These are phyloP conservation scores for Camarhynchus parvulus DNA, from an alignment of 2,113 vertebrate genomes.

Conservation along the genomic window DNA sequence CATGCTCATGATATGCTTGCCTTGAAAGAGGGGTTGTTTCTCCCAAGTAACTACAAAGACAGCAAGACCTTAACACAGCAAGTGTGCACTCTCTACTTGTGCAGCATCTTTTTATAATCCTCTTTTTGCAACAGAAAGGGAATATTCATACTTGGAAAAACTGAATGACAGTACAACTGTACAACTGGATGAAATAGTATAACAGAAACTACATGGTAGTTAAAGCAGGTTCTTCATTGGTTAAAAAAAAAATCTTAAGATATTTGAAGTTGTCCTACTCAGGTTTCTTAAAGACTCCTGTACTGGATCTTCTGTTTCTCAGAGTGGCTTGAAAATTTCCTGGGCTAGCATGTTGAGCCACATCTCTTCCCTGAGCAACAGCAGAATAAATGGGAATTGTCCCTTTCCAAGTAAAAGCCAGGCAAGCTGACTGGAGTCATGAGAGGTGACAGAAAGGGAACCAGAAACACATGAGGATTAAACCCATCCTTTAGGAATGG, in stretches of 20 bases:
- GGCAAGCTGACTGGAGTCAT: neutral
- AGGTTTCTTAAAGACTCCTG: neutral
- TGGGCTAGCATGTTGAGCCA: neutral
- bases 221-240: neutral
- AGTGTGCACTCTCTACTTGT: neutral
- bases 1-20: neutral
- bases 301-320: neutral
- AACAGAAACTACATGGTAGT: neutral
- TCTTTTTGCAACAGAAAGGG: neutral
- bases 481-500: fast-evolving
- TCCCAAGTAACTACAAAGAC: neutral
- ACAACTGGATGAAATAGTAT: neutral
- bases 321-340: neutral
- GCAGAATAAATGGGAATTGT: neutral
- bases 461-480: neutral
- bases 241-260: neutral
- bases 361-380: neutral
- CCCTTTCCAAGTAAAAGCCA: neutral
- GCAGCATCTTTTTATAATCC: neutral
- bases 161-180: neutral
- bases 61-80: neutral
- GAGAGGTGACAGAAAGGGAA: neutral
- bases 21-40: neutral
- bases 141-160: neutral
- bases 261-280: neutral